Percentiles rank a stretch among this genome's conserved stretches.
Conservation (phyloP, 2,113 vertebrate genomes). For the Phylloscopus whistleri region DNA sequence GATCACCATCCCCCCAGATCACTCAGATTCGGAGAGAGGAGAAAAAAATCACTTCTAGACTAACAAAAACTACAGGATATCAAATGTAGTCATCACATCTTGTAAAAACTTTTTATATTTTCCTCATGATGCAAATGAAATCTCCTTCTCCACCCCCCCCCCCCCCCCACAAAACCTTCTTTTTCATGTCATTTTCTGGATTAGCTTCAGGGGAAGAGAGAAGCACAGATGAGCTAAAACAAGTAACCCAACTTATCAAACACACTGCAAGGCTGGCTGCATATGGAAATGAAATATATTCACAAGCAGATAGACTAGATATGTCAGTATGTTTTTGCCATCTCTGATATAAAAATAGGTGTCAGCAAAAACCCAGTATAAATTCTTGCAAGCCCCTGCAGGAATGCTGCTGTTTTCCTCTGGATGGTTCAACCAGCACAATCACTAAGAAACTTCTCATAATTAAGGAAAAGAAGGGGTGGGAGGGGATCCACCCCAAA, state of each 20-base stretch:
- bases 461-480: background rate
- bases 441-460: background rate
- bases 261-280: background rate
- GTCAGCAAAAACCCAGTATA: background rate
- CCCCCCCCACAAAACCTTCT: background rate
- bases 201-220: background rate
- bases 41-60: background rate
- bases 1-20: background rate
- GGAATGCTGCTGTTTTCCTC: conserved; percentile 6
- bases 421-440: background rate
- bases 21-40: background rate
- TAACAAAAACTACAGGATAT: background rate
- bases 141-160: too few relatives aligned
- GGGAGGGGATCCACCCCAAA: background rate
- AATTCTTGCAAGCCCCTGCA: conserved; percentile 33
- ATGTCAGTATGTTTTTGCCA: conserved; percentile 1
- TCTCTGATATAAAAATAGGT: conserved; percentile 16
- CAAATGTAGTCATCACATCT: background rate
- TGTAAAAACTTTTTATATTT: background rate
- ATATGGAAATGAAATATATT: background rate
- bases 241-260: background rate
- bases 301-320: conserved; percentile 4
- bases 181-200: background rate
- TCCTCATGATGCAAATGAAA: background rate
- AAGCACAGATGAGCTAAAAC: background rate